These are phyloP conservation scores for Alcis repandata DNA, from an alignment of 2,888 invertebrate genomes.

Conservation along the genomic window DNA sequence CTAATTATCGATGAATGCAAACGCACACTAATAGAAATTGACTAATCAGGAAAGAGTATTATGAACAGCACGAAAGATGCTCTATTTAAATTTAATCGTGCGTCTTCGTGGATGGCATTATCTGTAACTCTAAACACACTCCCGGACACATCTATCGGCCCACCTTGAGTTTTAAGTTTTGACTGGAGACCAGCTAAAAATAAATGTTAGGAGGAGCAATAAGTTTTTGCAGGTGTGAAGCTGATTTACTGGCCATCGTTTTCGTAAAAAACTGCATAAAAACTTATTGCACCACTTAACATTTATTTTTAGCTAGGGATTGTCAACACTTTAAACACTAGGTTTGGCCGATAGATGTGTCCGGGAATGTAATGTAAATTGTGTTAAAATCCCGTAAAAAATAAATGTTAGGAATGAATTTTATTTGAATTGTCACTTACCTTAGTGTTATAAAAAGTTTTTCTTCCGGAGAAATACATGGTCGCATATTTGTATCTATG, in stretches of 20 bases:
- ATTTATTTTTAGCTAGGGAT: slow-evolving; percentile 26
- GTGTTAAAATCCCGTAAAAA: slow-evolving; percentile 16
- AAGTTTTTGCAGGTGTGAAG: slow-evolving; percentile 26
- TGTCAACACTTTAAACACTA: slow-evolving; percentile 26
- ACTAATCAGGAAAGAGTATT: slow-evolving; percentile 27
- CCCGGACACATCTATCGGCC: slow-evolving; percentile 22
- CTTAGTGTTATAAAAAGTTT: slow-evolving; percentile 45
- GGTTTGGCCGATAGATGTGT: slow-evolving; percentile 22
- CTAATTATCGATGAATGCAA: slow-evolving; percentile 30
- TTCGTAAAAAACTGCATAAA: slow-evolving; percentile 24
- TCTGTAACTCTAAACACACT: slow-evolving; percentile 10
- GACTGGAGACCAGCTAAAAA: slow-evolving; percentile 12
- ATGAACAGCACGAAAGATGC: slow-evolving; percentile 28
- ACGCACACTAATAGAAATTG: slow-evolving; percentile 29
- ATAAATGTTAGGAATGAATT: slow-evolving; percentile 16
- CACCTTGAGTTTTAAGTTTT: slow-evolving; percentile 24
- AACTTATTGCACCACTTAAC: slow-evolving; percentile 27
- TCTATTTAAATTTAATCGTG: slow-evolving; percentile 28
- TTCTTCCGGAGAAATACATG: slow-evolving; percentile 44
- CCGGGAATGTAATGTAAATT: slow-evolving; percentile 22
- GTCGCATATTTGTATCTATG: slow-evolving; percentile 42
- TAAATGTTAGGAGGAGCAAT: slow-evolving; percentile 21
- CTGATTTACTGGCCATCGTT: slow-evolving; percentile 19
- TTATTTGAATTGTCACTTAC: slow-evolving; percentile 33
- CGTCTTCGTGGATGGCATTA: slow-evolving; percentile 25